Conservation (phyloP, 2,888 invertebrate species). For the Teleogryllus oceanicus region DNA sequence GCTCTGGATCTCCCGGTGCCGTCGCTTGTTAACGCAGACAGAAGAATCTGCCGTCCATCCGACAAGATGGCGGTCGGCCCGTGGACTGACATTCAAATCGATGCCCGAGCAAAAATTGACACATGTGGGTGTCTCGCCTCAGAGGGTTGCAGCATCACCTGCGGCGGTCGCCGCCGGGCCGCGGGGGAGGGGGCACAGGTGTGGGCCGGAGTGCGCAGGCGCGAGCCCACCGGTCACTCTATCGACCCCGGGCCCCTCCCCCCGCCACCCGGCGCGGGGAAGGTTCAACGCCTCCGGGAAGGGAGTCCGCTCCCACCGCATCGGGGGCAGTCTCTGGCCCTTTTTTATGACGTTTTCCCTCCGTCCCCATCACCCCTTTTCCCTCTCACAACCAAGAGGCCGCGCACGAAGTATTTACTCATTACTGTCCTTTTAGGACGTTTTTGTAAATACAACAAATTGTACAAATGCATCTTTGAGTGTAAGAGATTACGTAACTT, state of each 20-base stretch:
- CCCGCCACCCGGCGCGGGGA: neutral
- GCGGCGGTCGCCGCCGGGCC: neutral
- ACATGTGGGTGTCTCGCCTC: slow-evolving; percentile 7
- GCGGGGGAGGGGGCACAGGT: neutral
- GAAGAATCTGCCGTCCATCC: neutral
- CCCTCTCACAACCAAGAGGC: too few relatives aligned
- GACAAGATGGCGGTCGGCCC: slow-evolving; percentile 18
- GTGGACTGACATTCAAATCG: slow-evolving; percentile 18
- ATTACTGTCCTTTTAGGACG: too few relatives aligned
- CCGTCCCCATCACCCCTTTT: too few relatives aligned
- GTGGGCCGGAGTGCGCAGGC: neutral
- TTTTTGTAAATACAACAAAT: too few relatives aligned
- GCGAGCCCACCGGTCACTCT: neutral
- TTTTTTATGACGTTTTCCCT: neutral
- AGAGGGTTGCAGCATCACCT: slow-evolving; percentile 9
- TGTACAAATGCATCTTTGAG: too few relatives aligned
- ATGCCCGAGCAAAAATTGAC: slow-evolving; percentile 1
- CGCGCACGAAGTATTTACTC: too few relatives aligned
- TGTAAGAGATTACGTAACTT: too few relatives aligned
- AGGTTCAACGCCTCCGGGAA: slow-evolving; percentile 2
- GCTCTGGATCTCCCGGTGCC: too few relatives aligned
- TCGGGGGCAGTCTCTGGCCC: neutral
- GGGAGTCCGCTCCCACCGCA: neutral
- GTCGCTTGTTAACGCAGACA: neutral
- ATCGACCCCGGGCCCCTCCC: neutral